Percentiles rank a stretch among this genome's conserved stretches.
phyloP scores from a whole-genome alignment of 2,113 vertebrate species.

The Sturnus vulgaris region DNA sequence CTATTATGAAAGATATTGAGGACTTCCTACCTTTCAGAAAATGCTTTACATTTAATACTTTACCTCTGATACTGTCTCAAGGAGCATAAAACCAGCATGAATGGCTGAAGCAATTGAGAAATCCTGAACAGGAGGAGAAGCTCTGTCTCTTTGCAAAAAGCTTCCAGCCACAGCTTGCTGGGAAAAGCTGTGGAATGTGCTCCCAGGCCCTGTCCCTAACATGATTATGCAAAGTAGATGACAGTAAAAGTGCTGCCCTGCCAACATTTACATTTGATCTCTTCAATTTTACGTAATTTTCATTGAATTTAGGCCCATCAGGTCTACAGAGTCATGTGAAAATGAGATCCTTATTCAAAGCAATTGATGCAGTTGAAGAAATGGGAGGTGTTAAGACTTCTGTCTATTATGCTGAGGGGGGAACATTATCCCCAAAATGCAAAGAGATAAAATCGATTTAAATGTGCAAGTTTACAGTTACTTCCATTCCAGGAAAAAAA shows the following conservation, averaged over 20 bases:
- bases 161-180: neutral
- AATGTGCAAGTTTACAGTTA: neutral
- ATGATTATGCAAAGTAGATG: conserved; percentile 9
- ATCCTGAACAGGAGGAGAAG: neutral
- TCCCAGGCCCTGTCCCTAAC: neutral
- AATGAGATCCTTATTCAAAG: neutral
- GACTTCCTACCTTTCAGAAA: neutral
- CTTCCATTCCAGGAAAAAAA: neutral
- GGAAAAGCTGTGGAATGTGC: conserved; percentile 4
- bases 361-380: neutral
- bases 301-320: neutral
- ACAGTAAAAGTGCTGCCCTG: neutral
- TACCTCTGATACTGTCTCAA: neutral
- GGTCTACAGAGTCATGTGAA: neutral
- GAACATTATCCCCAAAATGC: neutral
- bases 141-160: neutral
- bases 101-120: conserved; percentile 8
- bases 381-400: neutral
- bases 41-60: neutral
- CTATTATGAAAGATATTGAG: neutral
- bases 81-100: neutral
- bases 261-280: conserved; percentile 6
- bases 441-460: neutral
- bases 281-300: conserved; percentile 33
- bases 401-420: neutral